phyloP scores from a whole-genome alignment of 1,140 invertebrate genomes.

The Choristoneura fumiferana region DNA sequence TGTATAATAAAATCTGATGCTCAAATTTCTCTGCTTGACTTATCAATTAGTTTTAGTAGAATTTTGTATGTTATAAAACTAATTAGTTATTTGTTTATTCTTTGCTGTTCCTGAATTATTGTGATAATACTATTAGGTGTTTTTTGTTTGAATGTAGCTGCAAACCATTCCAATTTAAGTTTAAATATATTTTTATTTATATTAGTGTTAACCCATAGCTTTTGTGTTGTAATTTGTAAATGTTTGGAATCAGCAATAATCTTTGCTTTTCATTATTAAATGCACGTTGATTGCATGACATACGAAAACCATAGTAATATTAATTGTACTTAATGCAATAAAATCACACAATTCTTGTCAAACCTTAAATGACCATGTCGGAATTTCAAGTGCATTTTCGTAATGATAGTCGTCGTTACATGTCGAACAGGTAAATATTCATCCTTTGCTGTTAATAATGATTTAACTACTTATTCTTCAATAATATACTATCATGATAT shows the following conservation, averaged over 20 bases:
- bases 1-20: conserved; percentile 52
- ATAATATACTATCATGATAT: conserved; percentile 24
- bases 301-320: no score
- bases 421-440: conserved; percentile 28
- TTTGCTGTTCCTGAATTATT: conserved; percentile 54
- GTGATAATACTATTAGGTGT: conserved; percentile 50
- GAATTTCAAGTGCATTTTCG: conserved; percentile 1
- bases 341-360: no score
- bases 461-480: conserved; percentile 20
- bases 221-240: conserved; percentile 40
- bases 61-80: conserved; percentile 32
- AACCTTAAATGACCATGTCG: not conserved
- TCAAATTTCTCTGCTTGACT: conserved; percentile 58
- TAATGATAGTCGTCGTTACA: not conserved
- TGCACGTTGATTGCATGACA: conserved; percentile 47
- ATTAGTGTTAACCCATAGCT: conserved; percentile 37
- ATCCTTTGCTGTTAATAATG: conserved; percentile 22
- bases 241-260: conserved; percentile 35
- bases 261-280: conserved; percentile 46
- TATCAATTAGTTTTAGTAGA: conserved; percentile 36
- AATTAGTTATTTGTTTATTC: conserved; percentile 53
- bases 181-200: conserved; percentile 32
- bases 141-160: conserved; percentile 54
- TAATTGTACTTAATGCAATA: no score
- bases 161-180: conserved; percentile 35